Evolutionary conservation across 2,797 vertebrate species (phyloP).

Genomic region (Xyrichtys novacula): DNA sequence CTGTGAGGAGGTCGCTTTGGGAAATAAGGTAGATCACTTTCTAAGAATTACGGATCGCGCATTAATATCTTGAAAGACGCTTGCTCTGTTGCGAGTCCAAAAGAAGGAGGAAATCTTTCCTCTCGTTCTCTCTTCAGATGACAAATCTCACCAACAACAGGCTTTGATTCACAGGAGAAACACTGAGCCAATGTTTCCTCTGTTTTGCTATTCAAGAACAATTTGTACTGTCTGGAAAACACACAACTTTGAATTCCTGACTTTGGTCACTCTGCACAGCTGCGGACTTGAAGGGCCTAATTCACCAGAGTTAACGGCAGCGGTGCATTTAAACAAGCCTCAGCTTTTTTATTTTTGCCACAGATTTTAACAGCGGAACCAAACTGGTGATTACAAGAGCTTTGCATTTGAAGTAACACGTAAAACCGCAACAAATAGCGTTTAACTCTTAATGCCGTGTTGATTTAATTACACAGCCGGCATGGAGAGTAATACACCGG

Average conservation of each 20-base stretch:
- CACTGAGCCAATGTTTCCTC: constrained; percentile 68
- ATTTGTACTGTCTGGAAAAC: constrained; percentile 74
- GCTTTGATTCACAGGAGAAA: constrained; percentile 46
- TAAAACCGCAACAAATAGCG: constrained; percentile 50
- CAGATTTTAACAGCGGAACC: constrained; percentile 55
- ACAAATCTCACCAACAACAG: constrained; percentile 46
- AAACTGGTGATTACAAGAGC: constrained; percentile 44
- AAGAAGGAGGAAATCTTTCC: constrained; percentile 24
- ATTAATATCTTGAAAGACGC: constrained; percentile 28
- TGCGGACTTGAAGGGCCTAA: constrained; percentile 74
- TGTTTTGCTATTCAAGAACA: constrained; percentile 69
- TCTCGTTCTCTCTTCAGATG: constrained; percentile 44
- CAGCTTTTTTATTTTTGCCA: constrained; percentile 24
- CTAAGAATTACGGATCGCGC: constrained; percentile 8
- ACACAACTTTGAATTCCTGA: constrained; percentile 76
- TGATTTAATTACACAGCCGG: constrained; percentile 49
- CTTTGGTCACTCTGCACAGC: constrained; percentile 74
- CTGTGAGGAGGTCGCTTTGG: constrained; percentile 52
- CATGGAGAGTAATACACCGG: constrained; percentile 47
- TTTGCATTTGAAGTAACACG: constrained; percentile 54
- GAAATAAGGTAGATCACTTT: constrained; percentile 34
- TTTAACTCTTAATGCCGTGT: constrained; percentile 43
- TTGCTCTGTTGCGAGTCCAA: constrained; percentile 18
- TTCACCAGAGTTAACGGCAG: constrained; percentile 72
- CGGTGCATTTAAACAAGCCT: constrained; percentile 64